Conservation (phyloP, 2,888 invertebrate genomes). For the Drosophila quinaria region DNA sequence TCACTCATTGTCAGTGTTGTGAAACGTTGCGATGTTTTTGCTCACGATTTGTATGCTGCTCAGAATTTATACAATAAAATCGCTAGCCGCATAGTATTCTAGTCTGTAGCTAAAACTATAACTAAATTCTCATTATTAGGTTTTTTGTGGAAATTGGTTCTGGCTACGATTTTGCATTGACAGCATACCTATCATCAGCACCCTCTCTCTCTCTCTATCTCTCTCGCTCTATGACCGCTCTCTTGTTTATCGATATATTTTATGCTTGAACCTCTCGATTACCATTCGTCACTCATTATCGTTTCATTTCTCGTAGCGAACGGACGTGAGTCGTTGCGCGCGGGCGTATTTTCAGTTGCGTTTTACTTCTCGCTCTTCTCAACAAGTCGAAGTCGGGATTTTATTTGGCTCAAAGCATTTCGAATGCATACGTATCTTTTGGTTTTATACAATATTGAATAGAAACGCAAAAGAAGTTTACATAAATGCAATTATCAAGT, state of each 20-base stretch:
- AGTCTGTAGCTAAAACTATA: background rate
- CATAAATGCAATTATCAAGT: conserved; percentile 21
- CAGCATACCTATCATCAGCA: conserved; percentile 22
- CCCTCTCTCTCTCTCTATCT: background rate
- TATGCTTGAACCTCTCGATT: background rate
- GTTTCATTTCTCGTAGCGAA: conserved; percentile 42
- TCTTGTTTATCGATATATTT: conserved; percentile 30
- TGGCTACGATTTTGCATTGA: background rate
- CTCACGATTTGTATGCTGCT: conserved; percentile 12
- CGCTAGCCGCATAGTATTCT: background rate
- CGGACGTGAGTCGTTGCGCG: conserved; percentile 35
- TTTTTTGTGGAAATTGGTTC: background rate
- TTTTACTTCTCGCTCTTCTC: conserved; percentile 38
- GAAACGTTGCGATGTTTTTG: conserved; percentile 8
- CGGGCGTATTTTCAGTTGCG: conserved; percentile 23
- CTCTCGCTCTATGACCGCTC: conserved; percentile 17
- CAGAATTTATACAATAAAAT: background rate
- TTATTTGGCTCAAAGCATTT: conserved; percentile 30
- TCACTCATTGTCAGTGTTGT: conserved; percentile 27
- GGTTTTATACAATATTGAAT: conserved; percentile 42
- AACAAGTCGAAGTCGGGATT: conserved; percentile 46
- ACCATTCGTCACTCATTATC: conserved; percentile 33
- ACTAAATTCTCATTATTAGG: background rate
- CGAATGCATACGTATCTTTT: conserved; percentile 18
- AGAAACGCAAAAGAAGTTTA: conserved; percentile 43